Percentiles rank a stretch among this genome's conserved stretches.
Evolutionary conservation across 2,797 vertebrate species (phyloP).

Genomic region (Chiroxiphia lanceolata): DNA sequence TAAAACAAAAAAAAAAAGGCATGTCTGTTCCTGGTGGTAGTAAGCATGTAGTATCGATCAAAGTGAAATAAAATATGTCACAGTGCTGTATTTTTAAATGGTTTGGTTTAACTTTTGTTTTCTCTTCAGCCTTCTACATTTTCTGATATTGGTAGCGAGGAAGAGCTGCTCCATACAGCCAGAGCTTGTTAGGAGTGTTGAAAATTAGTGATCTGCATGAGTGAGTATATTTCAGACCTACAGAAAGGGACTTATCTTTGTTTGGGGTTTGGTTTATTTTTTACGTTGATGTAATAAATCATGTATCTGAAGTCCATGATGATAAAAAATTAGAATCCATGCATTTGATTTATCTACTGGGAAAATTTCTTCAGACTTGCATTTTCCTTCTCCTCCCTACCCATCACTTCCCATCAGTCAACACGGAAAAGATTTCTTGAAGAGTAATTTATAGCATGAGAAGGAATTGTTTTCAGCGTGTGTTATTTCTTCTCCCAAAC

Average conservation of each 20-base stretch:
- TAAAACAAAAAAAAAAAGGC: background rate
- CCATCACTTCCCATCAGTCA: background rate
- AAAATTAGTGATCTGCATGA: background rate
- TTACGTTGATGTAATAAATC: background rate
- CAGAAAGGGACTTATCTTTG: background rate
- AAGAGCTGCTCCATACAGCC: background rate
- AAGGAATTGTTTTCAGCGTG: background rate
- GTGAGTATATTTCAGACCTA: background rate
- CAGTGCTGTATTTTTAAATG: slow-evolving; percentile 52
- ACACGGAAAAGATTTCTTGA: background rate
- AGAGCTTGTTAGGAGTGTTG: background rate
- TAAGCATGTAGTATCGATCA: slow-evolving; percentile 48
- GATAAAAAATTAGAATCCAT: background rate
- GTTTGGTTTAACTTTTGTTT: slow-evolving; percentile 63
- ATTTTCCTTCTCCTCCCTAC: background rate
- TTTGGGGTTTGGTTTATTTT: background rate
- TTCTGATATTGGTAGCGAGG: background rate
- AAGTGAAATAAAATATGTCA: slow-evolving; percentile 66
- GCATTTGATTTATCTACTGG: background rate
- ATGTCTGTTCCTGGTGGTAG: slow-evolving; percentile 50
- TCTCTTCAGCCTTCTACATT: slow-evolving; percentile 16
- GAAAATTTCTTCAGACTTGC: background rate
- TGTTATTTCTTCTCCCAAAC: background rate
- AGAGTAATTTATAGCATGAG: background rate
- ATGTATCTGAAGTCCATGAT: background rate